A percentile compares a stretch with the other conserved stretches of the same genome.
These are phyloP conservation scores for Uropsilus gracilis DNA, from an alignment of 2,113 vertebrate genomes.

Conservation along the genomic window DNA sequence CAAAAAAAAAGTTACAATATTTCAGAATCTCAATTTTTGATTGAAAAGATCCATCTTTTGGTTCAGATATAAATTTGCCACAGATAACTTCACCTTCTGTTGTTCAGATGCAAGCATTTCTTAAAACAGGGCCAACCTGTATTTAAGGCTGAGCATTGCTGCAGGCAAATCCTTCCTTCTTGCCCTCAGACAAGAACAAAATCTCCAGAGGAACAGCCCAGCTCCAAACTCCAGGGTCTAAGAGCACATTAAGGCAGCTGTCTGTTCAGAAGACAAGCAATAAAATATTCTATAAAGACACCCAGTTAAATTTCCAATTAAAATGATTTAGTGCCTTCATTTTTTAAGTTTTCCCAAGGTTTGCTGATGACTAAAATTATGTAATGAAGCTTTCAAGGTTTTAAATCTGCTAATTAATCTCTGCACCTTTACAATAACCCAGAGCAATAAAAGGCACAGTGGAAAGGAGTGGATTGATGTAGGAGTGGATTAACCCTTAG, in stretches of 20 bases:
- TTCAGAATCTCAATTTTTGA: neutral
- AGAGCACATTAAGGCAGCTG: constrained; percentile 51
- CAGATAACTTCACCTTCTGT: neutral
- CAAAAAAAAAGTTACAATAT: neutral
- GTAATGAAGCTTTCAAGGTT: constrained; percentile 77
- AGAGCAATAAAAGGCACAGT: constrained; percentile 67
- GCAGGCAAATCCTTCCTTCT: constrained; percentile 13
- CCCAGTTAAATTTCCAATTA: constrained; percentile 75
- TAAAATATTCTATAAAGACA: constrained; percentile 70
- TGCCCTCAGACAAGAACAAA: neutral
- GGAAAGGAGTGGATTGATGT: constrained; percentile 39
- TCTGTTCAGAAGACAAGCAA: constrained; percentile 67
- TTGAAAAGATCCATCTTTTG: neutral
- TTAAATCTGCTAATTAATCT: constrained; percentile 82
- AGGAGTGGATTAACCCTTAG: constrained; percentile 54
- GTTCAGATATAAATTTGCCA: neutral
- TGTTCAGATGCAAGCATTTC: neutral
- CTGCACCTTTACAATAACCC: constrained; percentile 76
- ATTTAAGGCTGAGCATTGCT: neutral
- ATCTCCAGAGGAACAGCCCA: neutral
- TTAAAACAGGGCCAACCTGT: neutral
- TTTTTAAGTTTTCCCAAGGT: constrained; percentile 81
- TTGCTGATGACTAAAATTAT: constrained; percentile 81
- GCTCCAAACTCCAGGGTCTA: neutral
- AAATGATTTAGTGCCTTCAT: constrained; percentile 77